Base-by-base conservation (phyloP, 2,797 vertebrate genomes). In the Hephaestus fuliginosus region DNA sequence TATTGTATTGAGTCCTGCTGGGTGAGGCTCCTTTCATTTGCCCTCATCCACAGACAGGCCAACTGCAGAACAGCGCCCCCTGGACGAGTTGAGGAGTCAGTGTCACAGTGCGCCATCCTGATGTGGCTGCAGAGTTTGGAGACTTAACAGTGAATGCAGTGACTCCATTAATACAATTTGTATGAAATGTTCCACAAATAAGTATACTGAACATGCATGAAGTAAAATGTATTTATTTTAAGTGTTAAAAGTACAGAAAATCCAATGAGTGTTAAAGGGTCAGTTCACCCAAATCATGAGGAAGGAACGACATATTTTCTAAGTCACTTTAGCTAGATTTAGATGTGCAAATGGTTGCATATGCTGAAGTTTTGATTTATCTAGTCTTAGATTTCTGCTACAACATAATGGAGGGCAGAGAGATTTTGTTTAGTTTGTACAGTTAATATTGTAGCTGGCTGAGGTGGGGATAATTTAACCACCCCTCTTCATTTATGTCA, bases 21-120 rank as follows among this genome's bases (percentile, higher is more conserved):
- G 10, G 63, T 66, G 28, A 70, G 9, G 20, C 15, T 79, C 7
- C 20, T 68, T 53, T 72, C 12, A 30, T 65, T 49, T 22, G 9
- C n/a, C 33, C 6, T 17, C 5, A 17, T 30, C 39, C n/a, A 33
- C 41, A 58, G 46, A 52, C 9, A 33, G 33, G 52, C 15, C 12
- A 44, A 22, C 36, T 56, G 44, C 57, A 80, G 43, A 84, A 33
- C 55, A 83, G 78, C 22, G 25, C 68, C 57, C 56, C 62, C 78
- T 73, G 58, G 30, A 39, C 2, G 63, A 44, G 15, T 1, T 28
- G 12, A 25, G 43, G 18, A 22, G 58, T 63, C 33, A 48, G 2
- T 64, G 20, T 22, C 22, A 46, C 51, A n/a, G 13, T 39, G 36
- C 63, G 28, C 7, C 30, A 5, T 22, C 11, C 3, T 36, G 36